Percentiles rank a stretch among this genome's conserved stretches.
Conservation (phyloP, 2,797 vertebrate species). For the Myoxocephalus aenaeus region DNA sequence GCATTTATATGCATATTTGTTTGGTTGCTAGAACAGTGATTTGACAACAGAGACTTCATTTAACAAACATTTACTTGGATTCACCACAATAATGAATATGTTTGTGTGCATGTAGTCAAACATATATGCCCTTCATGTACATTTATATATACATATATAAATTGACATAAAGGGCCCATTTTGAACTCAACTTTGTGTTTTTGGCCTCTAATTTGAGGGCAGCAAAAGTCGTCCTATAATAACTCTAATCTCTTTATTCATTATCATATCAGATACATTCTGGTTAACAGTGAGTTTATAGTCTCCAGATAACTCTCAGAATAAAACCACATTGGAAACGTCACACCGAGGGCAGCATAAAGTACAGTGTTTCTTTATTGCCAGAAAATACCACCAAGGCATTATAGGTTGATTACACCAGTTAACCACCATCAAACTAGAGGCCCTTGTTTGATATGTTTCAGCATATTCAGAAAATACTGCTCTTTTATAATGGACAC, state of each 20-base stretch:
- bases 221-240: neutral
- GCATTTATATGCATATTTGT: conserved; percentile 77
- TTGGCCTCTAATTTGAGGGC: conserved; percentile 30
- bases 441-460: conserved; percentile 10
- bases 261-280: neutral
- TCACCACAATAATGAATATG: conserved; percentile 24
- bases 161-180: neutral
- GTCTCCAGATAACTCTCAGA: neutral
- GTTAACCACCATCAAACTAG: conserved; percentile 22
- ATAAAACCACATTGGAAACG: neutral
- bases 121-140: neutral
- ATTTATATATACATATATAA: no score
- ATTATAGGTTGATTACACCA: neutral
- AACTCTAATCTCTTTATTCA: neutral
- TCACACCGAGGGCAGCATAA: neutral
- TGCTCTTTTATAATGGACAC: neutral
- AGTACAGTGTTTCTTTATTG: neutral
- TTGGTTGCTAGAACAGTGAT: conserved; percentile 58
- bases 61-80: conserved; percentile 37
- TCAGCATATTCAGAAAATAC: neutral
- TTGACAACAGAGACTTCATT: conserved; percentile 44
- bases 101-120: conserved; percentile 45
- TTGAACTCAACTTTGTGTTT: neutral
- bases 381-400: neutral
- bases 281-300: neutral